Base-by-base conservation (phyloP, 2,113 vertebrate species). In the Cephalopholis sonnerati region DNA sequence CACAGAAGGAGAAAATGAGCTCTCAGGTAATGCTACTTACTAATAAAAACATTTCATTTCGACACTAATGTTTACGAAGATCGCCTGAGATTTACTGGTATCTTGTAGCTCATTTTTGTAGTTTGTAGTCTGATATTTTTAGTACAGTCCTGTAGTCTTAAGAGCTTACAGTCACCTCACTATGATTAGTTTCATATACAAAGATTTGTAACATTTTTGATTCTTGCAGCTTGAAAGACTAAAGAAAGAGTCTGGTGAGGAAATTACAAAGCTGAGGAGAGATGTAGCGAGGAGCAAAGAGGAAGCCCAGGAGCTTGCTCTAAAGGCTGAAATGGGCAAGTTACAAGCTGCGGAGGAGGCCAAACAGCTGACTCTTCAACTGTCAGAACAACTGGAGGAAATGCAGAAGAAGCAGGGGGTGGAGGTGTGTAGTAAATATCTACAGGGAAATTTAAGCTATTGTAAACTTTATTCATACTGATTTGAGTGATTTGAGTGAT, bases 11-110 rank as follows among this genome's bases (percentile, higher is more conserved):
- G 41, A 85, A 79, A 79, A 84, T 92, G 58, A 73, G 58, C 57
- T 84, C 75, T 54, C 85, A 95, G 94, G 95, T 95, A 92, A 89
- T 66, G 39, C 44, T 83, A 61, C 82, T 85, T 87, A 62, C 55
- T 8, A 54, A 68, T 50, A 84, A 83, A n/a, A 89, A 89, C 59
- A 86, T 88, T 91, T 88, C 48, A 90, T 90, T 84, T 87, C 5
- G 1, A 76, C 57, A 54, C 46, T 69, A 20, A 15, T 67, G 50
- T 67, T 74, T 54, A 83, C 50, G 5, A 76, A 44, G 24, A 63
- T 86, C 75, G 72, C 74, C 44, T 61, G 79, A 76, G 87, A 80
- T 1, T 79, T 77, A 3, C 48, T 62, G 44, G 8, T 11, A 27
- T 75, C 25, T 76, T 82, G 18, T 76, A 87, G 41, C 68, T 78